Evolutionary conservation across 2,797 vertebrate species (phyloP).

Genomic region (Rhynchotus rufescens): DNA sequence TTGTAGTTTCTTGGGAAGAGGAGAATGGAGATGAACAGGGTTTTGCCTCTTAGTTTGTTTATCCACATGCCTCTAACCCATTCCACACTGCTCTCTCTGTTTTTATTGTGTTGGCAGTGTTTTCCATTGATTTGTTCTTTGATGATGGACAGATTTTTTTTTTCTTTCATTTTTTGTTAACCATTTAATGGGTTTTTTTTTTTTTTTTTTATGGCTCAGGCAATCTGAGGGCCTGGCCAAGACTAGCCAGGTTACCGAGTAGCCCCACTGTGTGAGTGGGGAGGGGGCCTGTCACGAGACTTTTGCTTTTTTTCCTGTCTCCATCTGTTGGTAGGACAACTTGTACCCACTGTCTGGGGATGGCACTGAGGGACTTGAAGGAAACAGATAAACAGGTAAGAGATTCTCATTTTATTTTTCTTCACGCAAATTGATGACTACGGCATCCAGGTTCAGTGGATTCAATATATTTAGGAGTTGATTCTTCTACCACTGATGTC

Average conservation of each 20-base stretch:
- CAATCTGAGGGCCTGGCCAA: conserved; percentile 4
- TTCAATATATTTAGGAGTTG: not conserved
- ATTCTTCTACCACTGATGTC: not conserved
- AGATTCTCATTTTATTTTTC: conserved; percentile 19
- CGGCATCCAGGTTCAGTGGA: not conserved
- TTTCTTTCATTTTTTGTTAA: not conserved
- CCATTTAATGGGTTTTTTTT: conserved; percentile 20
- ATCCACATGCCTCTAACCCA: not conserved
- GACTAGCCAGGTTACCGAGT: not conserved
- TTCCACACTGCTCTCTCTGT: not conserved
- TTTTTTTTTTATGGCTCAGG: conserved; percentile 36
- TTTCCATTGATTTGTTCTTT: conserved; percentile 17
- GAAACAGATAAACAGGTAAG: conserved; percentile 62
- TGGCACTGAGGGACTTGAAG: conserved; percentile 63
- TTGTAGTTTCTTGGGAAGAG: not conserved
- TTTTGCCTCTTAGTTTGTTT: not conserved
- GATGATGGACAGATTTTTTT: not conserved
- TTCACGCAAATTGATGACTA: not conserved
- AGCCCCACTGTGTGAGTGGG: not conserved
- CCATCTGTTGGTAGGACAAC: conserved; percentile 63
- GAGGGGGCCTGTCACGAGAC: not conserved
- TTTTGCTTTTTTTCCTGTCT: conserved; percentile 51
- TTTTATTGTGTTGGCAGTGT: not conserved
- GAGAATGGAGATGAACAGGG: not conserved
- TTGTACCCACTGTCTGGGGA: conserved; percentile 70